Evolutionary conservation across 2,113 vertebrate species (phyloP).

Genomic region (Promerops cafer): DNA sequence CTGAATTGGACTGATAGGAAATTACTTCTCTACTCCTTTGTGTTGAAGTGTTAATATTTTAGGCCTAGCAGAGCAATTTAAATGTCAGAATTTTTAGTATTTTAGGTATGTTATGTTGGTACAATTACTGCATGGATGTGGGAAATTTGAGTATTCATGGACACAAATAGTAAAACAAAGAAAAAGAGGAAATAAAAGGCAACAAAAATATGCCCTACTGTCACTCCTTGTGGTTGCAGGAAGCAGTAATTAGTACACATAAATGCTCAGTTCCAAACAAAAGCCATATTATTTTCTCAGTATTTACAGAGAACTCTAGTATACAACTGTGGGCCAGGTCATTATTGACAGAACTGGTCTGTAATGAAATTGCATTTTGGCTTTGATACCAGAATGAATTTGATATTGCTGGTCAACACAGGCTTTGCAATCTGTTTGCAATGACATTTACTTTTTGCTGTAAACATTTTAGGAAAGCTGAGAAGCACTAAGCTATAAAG

Average conservation of each 20-base stretch:
- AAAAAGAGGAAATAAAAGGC: not conserved
- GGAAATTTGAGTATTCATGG: not conserved
- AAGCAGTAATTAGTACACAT: not conserved
- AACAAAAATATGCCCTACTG: not conserved
- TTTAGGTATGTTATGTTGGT: not conserved
- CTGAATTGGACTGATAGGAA: not conserved
- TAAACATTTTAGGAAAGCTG: conserved; percentile 12
- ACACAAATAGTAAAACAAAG: not conserved
- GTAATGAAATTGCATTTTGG: conserved; percentile 1
- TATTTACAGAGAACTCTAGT: not conserved
- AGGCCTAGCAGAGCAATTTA: not conserved
- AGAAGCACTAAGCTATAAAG: not conserved
- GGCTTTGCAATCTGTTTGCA: not conserved
- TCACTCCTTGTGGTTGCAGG: not conserved
- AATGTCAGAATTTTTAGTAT: not conserved
- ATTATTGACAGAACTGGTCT: not conserved
- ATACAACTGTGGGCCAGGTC: not conserved
- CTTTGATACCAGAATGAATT: not conserved
- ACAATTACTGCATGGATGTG: not conserved
- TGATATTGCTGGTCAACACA: not conserved
- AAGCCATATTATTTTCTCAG: not conserved
- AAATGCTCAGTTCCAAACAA: not conserved
- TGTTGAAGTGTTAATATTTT: not conserved
- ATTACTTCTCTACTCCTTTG: not conserved
- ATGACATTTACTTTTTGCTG: not conserved